Conservation (phyloP, 2,888 invertebrate species). For the Cylloceria caligata region DNA sequence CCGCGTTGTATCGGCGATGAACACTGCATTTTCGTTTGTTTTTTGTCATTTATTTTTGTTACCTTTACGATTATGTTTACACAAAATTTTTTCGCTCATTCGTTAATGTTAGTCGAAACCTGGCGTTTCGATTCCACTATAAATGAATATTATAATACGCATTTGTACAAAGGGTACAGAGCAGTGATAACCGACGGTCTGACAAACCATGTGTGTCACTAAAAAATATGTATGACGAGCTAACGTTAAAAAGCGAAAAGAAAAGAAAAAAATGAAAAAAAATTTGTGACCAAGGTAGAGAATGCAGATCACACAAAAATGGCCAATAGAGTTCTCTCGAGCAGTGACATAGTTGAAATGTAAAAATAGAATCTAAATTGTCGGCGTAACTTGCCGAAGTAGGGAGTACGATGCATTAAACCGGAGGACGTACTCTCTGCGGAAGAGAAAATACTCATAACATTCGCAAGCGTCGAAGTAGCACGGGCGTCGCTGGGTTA, state of each 20-base stretch:
- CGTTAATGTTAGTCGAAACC: too few relatives aligned
- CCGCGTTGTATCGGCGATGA: too few relatives aligned
- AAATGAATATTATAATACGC: too few relatives aligned
- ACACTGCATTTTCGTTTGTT: too few relatives aligned
- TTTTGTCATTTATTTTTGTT: too few relatives aligned
- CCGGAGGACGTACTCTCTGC: neutral
- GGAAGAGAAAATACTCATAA: neutral
- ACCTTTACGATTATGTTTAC: too few relatives aligned
- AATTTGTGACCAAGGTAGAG: neutral
- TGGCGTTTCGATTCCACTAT: too few relatives aligned
- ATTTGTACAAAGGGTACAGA: too few relatives aligned
- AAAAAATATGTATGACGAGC: too few relatives aligned
- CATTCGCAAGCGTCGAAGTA: neutral
- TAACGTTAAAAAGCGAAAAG: neutral
- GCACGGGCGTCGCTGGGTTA: neutral
- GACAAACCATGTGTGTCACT: too few relatives aligned
- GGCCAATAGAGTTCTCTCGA: slow-evolving; percentile 20
- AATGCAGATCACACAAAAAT: neutral
- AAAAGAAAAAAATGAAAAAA: neutral
- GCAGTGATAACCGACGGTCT: too few relatives aligned
- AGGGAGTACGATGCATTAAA: slow-evolving; percentile 1
- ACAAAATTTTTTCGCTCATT: too few relatives aligned
- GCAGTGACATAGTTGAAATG: slow-evolving; percentile 56
- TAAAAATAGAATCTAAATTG: slow-evolving; percentile 63
- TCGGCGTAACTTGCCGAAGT: slow-evolving; percentile 38